These are phyloP conservation scores for Drosophila basisetae DNA, from an alignment of 2,888 invertebrate genomes.

Conservation along the genomic window DNA sequence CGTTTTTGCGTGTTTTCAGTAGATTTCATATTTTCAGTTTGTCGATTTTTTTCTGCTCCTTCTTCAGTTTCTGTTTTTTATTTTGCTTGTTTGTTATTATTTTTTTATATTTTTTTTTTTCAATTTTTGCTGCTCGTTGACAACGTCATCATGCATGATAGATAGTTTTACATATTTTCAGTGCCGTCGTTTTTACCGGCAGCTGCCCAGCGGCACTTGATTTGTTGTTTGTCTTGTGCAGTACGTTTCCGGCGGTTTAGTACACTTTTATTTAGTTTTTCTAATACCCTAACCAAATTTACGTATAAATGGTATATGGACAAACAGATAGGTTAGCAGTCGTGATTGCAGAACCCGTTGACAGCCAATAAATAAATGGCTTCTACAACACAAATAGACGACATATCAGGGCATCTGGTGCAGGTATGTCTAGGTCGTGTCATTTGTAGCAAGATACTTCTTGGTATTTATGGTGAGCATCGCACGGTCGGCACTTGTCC, in stretches of 20 bases:
- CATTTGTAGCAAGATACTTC: constrained; percentile 27
- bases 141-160: constrained; percentile 77
- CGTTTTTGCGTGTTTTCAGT: constrained; percentile 17
- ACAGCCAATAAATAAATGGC: constrained; percentile 1
- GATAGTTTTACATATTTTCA: constrained; percentile 79
- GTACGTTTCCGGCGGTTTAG: constrained; percentile 63
- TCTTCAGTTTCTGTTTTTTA: constrained; percentile 1
- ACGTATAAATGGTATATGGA: neutral
- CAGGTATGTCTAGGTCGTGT: constrained; percentile 4
- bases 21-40: constrained; percentile 36
- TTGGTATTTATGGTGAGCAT: constrained; percentile 70
- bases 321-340: neutral
- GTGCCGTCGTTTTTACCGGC: constrained; percentile 57
- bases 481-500: constrained; percentile 39
- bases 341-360: neutral
- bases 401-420: neutral
- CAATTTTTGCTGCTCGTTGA: constrained; percentile 47
- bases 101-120: constrained; percentile 15
- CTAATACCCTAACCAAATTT: constrained; percentile 28
- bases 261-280: constrained; percentile 66
- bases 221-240: constrained; percentile 80
- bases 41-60: neutral
- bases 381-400: neutral
- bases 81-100: constrained; percentile 5
- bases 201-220: constrained; percentile 74